phyloP scores from a whole-genome alignment of 2,888 invertebrate species.

The Drosophila putrida region DNA sequence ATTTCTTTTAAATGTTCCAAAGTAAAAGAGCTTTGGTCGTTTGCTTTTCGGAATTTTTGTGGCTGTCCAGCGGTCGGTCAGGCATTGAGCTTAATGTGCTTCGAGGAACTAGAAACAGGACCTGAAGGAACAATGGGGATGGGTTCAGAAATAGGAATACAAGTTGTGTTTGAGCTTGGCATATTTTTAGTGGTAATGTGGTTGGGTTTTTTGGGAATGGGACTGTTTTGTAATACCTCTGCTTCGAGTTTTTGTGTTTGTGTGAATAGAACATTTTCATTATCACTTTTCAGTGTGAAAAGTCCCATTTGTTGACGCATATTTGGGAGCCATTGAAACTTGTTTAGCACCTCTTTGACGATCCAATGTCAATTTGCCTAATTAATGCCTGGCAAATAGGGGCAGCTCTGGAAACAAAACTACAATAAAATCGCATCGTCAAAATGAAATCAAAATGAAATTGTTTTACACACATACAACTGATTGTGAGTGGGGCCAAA shows the following conservation, averaged over 20 bases:
- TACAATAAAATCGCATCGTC: slow-evolving; percentile 36
- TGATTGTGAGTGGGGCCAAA: background rate
- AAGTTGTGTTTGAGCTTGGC: slow-evolving; percentile 1
- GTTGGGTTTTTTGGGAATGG: background rate
- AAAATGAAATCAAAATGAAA: slow-evolving; percentile 38
- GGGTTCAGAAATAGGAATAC: background rate
- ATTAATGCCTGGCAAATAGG: slow-evolving; percentile 44
- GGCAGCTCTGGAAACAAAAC: slow-evolving; percentile 18
- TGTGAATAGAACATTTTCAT: slow-evolving; percentile 25
- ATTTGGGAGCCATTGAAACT: slow-evolving; percentile 19
- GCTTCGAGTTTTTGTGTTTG: background rate
- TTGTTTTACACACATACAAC: slow-evolving; percentile 11
- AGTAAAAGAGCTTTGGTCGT: slow-evolving; percentile 75
- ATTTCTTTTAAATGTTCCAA: slow-evolving; percentile 81
- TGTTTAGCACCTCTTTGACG: slow-evolving; percentile 22
- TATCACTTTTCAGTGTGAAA: slow-evolving; percentile 12
- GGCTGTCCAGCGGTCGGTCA: slow-evolving; percentile 61
- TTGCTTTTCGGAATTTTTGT: slow-evolving; percentile 77
- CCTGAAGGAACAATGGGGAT: background rate
- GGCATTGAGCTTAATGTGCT: slow-evolving; percentile 59
- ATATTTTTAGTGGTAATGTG: background rate
- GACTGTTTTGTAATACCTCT: background rate
- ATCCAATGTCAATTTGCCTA: slow-evolving; percentile 54
- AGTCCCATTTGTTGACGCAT: slow-evolving; percentile 28
- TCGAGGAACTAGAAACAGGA: background rate